These are phyloP conservation scores for Chaetodon trifascialis DNA, from an alignment of 2,113 vertebrate species.

Conservation along the genomic window DNA sequence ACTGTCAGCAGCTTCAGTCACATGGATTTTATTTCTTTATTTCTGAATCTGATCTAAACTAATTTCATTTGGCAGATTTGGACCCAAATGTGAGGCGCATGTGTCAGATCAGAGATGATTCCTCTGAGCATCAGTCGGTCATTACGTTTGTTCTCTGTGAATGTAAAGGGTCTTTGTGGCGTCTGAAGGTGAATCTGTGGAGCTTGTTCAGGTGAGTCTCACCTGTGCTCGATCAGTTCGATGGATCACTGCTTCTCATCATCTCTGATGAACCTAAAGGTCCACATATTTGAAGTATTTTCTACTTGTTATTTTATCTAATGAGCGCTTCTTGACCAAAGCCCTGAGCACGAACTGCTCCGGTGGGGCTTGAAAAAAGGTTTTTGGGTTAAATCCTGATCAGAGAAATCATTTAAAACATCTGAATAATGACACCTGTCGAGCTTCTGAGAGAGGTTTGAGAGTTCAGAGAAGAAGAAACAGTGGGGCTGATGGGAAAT, in stretches of 20 bases:
- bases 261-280: too few species aligned
- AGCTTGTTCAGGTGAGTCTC: neutral
- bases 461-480: too few species aligned
- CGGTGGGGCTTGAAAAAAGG: too few species aligned
- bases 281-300: too few species aligned
- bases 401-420: too few species aligned
- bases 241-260: neutral
- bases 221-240: neutral
- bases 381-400: too few species aligned
- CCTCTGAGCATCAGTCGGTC: slow-evolving; percentile 9
- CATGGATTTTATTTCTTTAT: slow-evolving; percentile 11
- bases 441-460: too few species aligned
- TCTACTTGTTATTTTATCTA: too few species aligned
- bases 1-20: slow-evolving; percentile 7
- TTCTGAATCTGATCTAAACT: slow-evolving; percentile 14
- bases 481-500: too few species aligned
- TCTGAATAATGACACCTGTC: too few species aligned
- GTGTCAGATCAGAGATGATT: slow-evolving; percentile 36
- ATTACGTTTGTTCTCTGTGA: neutral
- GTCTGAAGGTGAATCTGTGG: neutral
- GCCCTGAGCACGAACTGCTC: too few species aligned
- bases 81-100: slow-evolving; percentile 30
- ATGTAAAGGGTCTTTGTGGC: neutral
- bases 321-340: too few species aligned
- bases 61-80: slow-evolving; percentile 16